These are phyloP conservation scores for Coenonympha glycerion DNA, from an alignment of 2,888 invertebrate species.

Conservation along the genomic window DNA sequence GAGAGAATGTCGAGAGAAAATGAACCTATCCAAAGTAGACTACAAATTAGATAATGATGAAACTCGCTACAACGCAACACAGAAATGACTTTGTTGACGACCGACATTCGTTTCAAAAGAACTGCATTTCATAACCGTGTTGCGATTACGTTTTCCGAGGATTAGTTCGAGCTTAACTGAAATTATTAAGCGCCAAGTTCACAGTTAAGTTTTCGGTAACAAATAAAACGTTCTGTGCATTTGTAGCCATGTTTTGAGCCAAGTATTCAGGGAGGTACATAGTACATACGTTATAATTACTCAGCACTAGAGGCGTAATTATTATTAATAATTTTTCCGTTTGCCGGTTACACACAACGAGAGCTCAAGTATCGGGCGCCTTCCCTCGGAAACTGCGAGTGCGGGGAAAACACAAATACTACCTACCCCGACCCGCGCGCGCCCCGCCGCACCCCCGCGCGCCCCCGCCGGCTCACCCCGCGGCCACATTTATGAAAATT, in stretches of 20 bases:
- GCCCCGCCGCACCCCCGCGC: conserved; percentile 29
- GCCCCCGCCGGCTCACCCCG: conserved; percentile 32
- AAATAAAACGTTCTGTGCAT: too few relatives aligned
- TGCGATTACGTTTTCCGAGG: conserved; percentile 9
- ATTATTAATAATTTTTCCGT: conserved; percentile 65
- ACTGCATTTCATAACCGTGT: conserved; percentile 3
- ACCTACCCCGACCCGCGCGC: conserved; percentile 30
- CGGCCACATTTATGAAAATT: conserved; percentile 68
- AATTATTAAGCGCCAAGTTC: conserved; percentile 4
- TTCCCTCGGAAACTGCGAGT: conserved; percentile 54
- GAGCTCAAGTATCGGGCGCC: conserved; percentile 46
- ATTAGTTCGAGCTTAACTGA: conserved; percentile 6
- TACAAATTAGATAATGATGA: background rate
- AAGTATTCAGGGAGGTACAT: conserved; percentile 27
- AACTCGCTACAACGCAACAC: background rate
- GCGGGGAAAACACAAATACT: conserved; percentile 63
- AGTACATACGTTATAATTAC: conserved; percentile 36
- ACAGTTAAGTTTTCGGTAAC: too few relatives aligned
- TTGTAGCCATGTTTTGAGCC: background rate
- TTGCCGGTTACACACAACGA: conserved; percentile 50
- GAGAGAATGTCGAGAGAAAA: background rate
- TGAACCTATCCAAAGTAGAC: background rate
- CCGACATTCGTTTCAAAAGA: background rate
- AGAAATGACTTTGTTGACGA: background rate
- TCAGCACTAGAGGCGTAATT: conserved; percentile 43